Percentiles rank a stretch among this genome's conserved stretches.
phyloP scores from a whole-genome alignment of 2,797 vertebrate species.

The Notoglanidium macrostoma region DNA sequence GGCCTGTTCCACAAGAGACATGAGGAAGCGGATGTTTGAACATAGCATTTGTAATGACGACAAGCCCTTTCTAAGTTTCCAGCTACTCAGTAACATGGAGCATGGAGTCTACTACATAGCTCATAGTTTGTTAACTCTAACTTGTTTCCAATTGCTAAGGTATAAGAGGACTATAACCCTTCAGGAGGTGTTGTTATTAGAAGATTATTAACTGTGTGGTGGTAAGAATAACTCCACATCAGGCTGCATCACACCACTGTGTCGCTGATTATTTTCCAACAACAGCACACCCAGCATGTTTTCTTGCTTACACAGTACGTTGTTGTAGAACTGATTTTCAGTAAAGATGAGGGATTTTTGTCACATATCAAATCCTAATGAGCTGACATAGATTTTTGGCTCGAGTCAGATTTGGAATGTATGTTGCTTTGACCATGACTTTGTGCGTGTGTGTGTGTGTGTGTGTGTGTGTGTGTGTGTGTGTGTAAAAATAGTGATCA shows the following conservation, averaged over 20 bases:
- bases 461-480: constrained; percentile 25
- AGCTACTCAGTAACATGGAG: not conserved
- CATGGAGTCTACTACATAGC: not conserved
- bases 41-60: not conserved
- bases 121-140: not conserved
- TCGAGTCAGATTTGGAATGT: constrained; percentile 16
- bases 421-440: constrained; percentile 35
- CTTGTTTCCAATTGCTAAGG: not conserved
- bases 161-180: too few species aligned
- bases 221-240: not conserved
- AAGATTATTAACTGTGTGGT: not conserved
- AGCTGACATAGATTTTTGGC: not conserved
- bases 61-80: not conserved
- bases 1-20: not conserved
- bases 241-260: not conserved
- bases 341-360: not conserved
- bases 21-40: not conserved
- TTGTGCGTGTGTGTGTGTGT: constrained; percentile 25
- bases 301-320: not conserved
- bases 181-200: not conserved
- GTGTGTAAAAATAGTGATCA: constrained; percentile 54
- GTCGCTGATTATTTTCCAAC: not conserved
- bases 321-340: not conserved
- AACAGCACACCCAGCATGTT: not conserved
- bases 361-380: not conserved